Evolutionary conservation across 2,113 vertebrate species (phyloP), one percentile per base, ranked within the genome.

Genomic region (Atherinomorus stipes): DNA sequence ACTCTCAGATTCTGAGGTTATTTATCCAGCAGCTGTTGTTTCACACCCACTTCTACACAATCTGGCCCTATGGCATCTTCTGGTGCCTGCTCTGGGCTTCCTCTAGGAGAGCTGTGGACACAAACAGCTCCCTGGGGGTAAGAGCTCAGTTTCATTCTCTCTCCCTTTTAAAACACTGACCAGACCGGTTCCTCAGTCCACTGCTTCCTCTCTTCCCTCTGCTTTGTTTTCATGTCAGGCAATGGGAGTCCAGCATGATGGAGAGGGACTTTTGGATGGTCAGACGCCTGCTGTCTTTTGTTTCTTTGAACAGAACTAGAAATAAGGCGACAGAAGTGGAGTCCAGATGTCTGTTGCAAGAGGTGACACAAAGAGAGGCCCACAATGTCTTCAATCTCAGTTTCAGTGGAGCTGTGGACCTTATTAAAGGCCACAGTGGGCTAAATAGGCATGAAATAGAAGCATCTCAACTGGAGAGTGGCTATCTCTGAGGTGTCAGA

Each of bases 191-290:
- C 57, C 38, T 76, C 49, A 0, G 71, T 44, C 59, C 31, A 15
- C 60, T 74, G 52, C 72, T 45, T 74, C 71, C 38, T 56, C 58
- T 71, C 50, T 54, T 67, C 63, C 71, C 72, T 28, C 57, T 31
- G 84, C 81, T 91, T 93, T 93, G 93, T 93, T 81, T 90, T 86
- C 40, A 34, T 90, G 93, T 93, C 93, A 92, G 59, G 58, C 85
- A 54, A 67, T n/a, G 59, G 87, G 80, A 75, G 74, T 52, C 64
- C 77, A 66, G 74, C 89, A 83, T 93, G 92, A 93, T 92, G 88
- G 90, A 93, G 86, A 78, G 85, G 62, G 81, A 79, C 78, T 89
- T 78, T 76, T 83, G 85, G 87, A 91, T 49, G 67, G 65, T 75
- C 76, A 21, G 76, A 70, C 51, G 81, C 90, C 84, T 71, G 73